Base-by-base conservation (phyloP, 1,140 invertebrate species). In the Phenacoccus solenopsis region DNA sequence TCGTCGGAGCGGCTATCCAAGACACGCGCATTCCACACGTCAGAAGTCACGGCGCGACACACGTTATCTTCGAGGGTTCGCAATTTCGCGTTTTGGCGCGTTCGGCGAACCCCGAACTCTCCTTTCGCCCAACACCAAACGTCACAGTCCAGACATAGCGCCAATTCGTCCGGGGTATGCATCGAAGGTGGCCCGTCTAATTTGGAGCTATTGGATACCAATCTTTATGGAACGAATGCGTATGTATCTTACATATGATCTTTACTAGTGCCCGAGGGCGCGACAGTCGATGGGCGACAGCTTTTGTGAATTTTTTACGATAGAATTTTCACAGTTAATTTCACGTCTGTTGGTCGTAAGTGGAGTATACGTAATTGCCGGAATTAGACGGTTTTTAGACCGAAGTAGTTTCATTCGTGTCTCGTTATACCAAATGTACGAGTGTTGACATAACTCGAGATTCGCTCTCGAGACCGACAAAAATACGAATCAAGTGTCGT, bases 31-130 rank as follows among this genome's bases (percentile, higher is more conserved):
- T n/a, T 49, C 38, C 38, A 2, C 20, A 49, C 38, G 38, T 49
- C 38, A 49, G 20, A 49, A 49, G 59, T 64, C 59, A 64, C 59
- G 59, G 59, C 59, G 59, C 59, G 59, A 64, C 59, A 64, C 59
- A 64, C 59, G 59, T 64, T 64, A 10, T 64, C 59, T 24, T 64
- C 59, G 21, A 24, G 59, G 59, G 59, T 64, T 64, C 59, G 59
- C 59, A 64, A 64, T 27, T 64, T 64, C 25, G 59, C 59, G 22
- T 64, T 64, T 64, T 64, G 59, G 59, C 59, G 59, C 59, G 59
- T 64, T 64, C 59, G 59, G 59, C 59, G 59, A 20, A 64, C 59
- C 59, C 59, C 59, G 25, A 27, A 27, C 25, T 64, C 59, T 64
- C 59, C 59, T 24, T 64, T 64, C 4, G 59, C 59, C 59, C 59